Evolutionary conservation across 1,140 invertebrate genomes (phyloP), one percentile per base, ranked within the genome.

Genomic region (Bombus sylvicola): DNA sequence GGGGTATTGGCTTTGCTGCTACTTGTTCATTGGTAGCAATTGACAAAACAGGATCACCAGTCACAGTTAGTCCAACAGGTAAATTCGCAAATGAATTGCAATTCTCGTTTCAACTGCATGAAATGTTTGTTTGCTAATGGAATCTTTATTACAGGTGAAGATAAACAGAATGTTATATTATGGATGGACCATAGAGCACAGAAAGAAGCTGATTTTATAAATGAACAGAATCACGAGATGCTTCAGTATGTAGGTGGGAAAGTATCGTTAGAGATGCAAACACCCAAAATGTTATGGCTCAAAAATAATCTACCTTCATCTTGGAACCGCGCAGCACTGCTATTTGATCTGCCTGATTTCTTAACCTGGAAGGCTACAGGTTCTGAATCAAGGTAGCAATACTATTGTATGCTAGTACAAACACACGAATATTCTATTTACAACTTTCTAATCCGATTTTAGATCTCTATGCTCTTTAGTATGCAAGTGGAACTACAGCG

Each of bases 161-260:
- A 96, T 92, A 95, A 97, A 72, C 97, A 98, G 94, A 99, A 99
- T 95, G 96, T 99, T 41, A 98, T 99, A 57, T 97, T 99, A 94
- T 99, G 99, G 99, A 97, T 99, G 98, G 99, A 99, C 94, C 99
- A 99, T 93, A 95, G 99, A 90, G 99, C 99, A 5, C 95, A 96
- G 34, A 93, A 96, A 71, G 98, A 99, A 96, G 98, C 98, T 0
- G 96, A 97, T 31, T 95, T 96, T 34, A 99, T 99, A 25, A 99
- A 99, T 93, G 95, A 95, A 47, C 96, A 96, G 1, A 95, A 96
- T 31, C 97, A 99, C 95, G 92, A 96, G 39, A 96, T 99, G 18
- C 95, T 99, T 1, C 96, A 97, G 87, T 98, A 97, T 95, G 98
- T 99, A 13, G 99, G 99, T 15, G 98, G 98, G 2, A 97, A 97